A percentile compares a stretch with the other conserved stretches of the same genome.
These are phyloP conservation scores for Nomada ferruginata DNA, from an alignment of 2,888 invertebrate species.

Conservation along the genomic window DNA sequence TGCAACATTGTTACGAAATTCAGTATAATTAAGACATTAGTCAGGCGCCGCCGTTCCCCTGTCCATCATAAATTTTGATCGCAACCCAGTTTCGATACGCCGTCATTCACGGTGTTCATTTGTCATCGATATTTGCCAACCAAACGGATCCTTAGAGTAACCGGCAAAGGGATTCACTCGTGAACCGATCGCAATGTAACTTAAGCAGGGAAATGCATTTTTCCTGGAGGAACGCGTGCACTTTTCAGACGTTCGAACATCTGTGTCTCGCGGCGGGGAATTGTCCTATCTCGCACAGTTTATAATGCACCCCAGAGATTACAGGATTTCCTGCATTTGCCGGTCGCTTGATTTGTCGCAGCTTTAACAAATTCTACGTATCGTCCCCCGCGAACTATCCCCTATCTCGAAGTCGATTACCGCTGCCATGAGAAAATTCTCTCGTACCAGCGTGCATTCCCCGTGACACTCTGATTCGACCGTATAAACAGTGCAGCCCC, in stretches of 20 bases:
- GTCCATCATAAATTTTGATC: not conserved
- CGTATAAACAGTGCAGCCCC: constrained; percentile 6
- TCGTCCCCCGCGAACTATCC: constrained; percentile 7
- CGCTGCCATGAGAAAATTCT: not conserved
- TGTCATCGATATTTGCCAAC: too few species aligned
- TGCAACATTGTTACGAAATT: constrained; percentile 10
- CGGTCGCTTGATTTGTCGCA: constrained; percentile 38
- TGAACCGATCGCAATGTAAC: not conserved
- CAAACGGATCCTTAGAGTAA: too few species aligned
- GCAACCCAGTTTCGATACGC: too few species aligned
- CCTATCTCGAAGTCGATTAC: not conserved
- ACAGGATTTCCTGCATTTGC: constrained; percentile 34
- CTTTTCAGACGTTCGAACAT: constrained; percentile 17
- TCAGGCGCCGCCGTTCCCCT: too few species aligned
- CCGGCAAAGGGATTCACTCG: not conserved
- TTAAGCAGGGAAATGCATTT: constrained; percentile 2
- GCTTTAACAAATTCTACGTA: constrained; percentile 49
- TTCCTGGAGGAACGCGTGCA: not conserved
- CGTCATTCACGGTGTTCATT: too few species aligned
- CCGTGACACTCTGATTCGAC: not conserved
- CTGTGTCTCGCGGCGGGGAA: constrained; percentile 25
- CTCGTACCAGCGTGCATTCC: not conserved
- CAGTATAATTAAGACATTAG: constrained; percentile 16
- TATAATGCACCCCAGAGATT: constrained; percentile 35
- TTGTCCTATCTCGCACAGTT: constrained; percentile 31